These are phyloP conservation scores for Pygocentrus nattereri DNA, from an alignment of 2,797 vertebrate genomes.

Conservation along the genomic window DNA sequence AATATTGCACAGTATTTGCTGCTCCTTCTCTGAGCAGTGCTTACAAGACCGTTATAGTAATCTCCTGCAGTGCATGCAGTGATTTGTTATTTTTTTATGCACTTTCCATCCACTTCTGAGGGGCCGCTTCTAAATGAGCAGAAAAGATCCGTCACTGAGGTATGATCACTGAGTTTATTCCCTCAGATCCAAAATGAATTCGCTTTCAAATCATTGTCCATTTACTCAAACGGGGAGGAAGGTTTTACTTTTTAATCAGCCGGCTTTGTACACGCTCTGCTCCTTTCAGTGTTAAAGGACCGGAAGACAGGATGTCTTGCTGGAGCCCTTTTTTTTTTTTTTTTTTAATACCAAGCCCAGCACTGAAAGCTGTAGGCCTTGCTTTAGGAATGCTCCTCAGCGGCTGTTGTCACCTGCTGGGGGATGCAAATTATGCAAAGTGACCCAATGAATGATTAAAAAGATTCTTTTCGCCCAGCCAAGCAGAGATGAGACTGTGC, in stretches of 20 bases:
- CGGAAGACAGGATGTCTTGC: constrained; percentile 18
- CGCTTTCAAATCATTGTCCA: constrained; percentile 33
- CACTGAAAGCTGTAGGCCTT: constrained; percentile 7
- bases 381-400: constrained; percentile 34
- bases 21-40: constrained; percentile 10
- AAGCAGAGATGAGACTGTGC: constrained; percentile 1
- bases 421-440: constrained; percentile 62
- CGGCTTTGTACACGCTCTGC: background rate
- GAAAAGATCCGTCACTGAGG: constrained; percentile 4
- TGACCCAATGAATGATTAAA: constrained; percentile 56
- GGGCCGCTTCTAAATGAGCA: background rate
- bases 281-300: constrained; percentile 35
- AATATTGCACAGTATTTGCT: constrained; percentile 7
- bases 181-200: constrained; percentile 32
- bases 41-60: constrained; percentile 21
- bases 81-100: constrained; percentile 26
- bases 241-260: constrained; percentile 21
- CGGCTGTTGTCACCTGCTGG: constrained; percentile 38
- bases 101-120: constrained; percentile 14
- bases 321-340: background rate
- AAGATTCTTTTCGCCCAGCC: constrained; percentile 44
- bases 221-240: constrained; percentile 7
- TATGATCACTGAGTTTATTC: constrained; percentile 21
- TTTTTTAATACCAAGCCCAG: constrained; percentile 1
- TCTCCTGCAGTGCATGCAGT: constrained; percentile 8